These are phyloP conservation scores for Drosophila ezoana DNA, from an alignment of 2,888 invertebrate genomes.

Conservation along the genomic window DNA sequence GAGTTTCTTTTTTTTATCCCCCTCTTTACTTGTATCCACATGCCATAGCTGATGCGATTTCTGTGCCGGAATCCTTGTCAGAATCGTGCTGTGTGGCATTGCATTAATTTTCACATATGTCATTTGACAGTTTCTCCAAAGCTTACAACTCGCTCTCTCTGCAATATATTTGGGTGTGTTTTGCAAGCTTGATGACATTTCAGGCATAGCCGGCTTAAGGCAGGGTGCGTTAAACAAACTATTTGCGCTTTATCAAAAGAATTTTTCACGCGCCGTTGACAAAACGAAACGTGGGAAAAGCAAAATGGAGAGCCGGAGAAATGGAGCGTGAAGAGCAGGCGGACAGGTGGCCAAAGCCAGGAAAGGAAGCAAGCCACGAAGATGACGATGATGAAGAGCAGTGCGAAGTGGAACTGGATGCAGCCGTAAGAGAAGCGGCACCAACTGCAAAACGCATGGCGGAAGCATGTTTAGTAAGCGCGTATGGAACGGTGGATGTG, in stretches of 20 bases:
- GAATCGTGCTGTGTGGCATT: too few relatives aligned
- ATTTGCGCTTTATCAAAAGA: constrained; percentile 73
- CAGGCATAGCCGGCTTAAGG: constrained; percentile 5
- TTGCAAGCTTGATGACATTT: constrained; percentile 3
- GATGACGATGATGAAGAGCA: constrained; percentile 61
- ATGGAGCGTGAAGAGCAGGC: constrained; percentile 38
- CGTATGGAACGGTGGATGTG: constrained; percentile 25
- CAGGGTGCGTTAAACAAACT: constrained; percentile 64
- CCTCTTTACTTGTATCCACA: too few relatives aligned
- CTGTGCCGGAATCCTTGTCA: too few relatives aligned
- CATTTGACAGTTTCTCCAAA: too few relatives aligned
- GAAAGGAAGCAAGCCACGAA: constrained; percentile 47
- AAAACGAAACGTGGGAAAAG: constrained; percentile 63
- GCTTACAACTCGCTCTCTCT: too few relatives aligned
- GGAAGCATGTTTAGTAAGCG: constrained; percentile 54
- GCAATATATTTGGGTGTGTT: too few relatives aligned
- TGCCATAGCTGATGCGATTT: too few relatives aligned
- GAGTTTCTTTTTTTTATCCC: too few relatives aligned
- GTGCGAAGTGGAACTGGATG: constrained; percentile 44
- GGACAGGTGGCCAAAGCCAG: constrained; percentile 51
- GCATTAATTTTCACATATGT: too few relatives aligned
- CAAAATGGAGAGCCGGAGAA: constrained; percentile 39
- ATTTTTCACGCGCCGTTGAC: constrained; percentile 63
- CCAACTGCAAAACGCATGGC: constrained; percentile 40
- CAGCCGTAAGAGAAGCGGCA: constrained; percentile 21